phyloP scores from a whole-genome alignment of 2,113 vertebrate genomes.

The Chloebia gouldiae region DNA sequence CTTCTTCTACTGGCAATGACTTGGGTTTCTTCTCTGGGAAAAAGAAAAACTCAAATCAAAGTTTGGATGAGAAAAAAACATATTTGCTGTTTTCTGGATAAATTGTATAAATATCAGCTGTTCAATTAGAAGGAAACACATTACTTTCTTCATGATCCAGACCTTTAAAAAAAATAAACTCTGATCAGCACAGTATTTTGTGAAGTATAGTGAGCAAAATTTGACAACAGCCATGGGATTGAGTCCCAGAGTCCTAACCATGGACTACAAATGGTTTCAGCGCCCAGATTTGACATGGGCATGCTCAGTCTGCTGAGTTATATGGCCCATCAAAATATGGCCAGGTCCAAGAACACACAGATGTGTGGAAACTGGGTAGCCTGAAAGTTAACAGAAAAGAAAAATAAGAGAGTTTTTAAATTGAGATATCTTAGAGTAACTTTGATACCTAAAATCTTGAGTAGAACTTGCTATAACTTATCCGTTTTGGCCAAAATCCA shows the following conservation, averaged over 20 bases:
- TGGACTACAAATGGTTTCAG: not conserved
- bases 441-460: not conserved
- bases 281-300: accelerated
- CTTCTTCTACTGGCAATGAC: not conserved
- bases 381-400: not conserved
- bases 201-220: not conserved
- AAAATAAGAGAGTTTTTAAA: not conserved
- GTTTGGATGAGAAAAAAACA: not conserved
- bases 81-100: not conserved
- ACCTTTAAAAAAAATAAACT: not conserved
- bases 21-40: not conserved
- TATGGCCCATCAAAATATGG: not conserved
- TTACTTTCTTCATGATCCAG: not conserved
- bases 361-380: not conserved
- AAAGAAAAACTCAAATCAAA: not conserved
- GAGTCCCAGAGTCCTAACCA: not conserved
- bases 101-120: not conserved
- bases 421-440: not conserved
- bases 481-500: not conserved
- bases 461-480: not conserved
- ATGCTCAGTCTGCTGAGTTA: not conserved
- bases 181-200: not conserved
- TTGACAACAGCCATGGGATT: accelerated
- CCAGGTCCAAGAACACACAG: not conserved
- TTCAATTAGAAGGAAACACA: not conserved